Percentiles rank a stretch among this genome's conserved stretches.
Conservation (phyloP, 2,113 vertebrate genomes). For the Xyliphius kryptos region DNA sequence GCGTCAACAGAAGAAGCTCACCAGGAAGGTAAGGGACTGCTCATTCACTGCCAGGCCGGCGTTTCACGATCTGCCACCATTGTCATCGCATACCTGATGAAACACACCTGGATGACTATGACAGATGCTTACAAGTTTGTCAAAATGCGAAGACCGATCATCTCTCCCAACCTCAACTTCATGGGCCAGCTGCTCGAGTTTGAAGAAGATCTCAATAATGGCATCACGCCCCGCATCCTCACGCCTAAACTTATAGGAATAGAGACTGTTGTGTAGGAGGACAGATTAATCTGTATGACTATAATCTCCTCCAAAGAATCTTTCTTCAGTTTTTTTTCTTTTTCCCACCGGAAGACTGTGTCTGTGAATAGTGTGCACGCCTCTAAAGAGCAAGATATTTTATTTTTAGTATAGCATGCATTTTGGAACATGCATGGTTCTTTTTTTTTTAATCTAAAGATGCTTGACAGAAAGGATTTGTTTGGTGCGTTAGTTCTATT, state of each 20-base stretch:
- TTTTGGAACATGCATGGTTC: no score
- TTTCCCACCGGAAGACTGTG: no score
- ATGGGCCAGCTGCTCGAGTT: slow-evolving; percentile 98
- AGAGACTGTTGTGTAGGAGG: slow-evolving; percentile 87
- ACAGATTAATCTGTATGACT: no score
- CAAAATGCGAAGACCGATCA: slow-evolving; percentile 94
- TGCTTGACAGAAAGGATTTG: no score
- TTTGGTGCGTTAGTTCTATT: no score
- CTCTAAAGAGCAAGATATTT: no score
- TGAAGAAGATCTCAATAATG: slow-evolving; percentile 95
- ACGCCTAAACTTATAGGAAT: slow-evolving; percentile 90
- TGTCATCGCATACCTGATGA: slow-evolving; percentile 97
- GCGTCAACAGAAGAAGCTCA: slow-evolving; percentile 90
- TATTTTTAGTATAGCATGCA: no score
- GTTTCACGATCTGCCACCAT: slow-evolving; percentile 97
- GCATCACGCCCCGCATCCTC: slow-evolving; percentile 91
- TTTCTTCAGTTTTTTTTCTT: no score
- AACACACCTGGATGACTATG: slow-evolving; percentile 99
- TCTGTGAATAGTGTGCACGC: no score
- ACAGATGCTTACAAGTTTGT: slow-evolving; percentile 98
- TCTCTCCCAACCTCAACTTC: slow-evolving; percentile 98
- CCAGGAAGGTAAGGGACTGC: slow-evolving; percentile 85
- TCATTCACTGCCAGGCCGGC: slow-evolving; percentile 97
- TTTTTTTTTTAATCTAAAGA: no score
- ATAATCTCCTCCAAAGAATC: no score